phyloP scores from a whole-genome alignment of 2,797 vertebrate genomes.

The Tapera naevia region DNA sequence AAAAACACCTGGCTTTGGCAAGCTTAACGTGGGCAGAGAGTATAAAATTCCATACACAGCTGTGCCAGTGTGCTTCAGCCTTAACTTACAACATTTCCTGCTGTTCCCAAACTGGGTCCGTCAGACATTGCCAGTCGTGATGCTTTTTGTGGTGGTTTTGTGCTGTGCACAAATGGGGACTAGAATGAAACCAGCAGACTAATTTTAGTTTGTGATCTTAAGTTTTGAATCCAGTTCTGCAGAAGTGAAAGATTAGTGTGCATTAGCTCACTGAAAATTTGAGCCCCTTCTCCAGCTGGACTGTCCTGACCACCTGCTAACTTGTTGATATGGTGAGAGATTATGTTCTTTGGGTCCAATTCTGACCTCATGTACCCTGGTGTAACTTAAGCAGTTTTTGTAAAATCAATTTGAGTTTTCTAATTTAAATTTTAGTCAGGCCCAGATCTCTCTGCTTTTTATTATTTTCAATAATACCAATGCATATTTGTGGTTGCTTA shows the following conservation, averaged over 20 bases:
- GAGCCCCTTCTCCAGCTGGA: conserved; percentile 36
- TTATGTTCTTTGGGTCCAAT: conserved; percentile 42
- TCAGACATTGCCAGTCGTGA: not conserved
- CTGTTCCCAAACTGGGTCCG: not conserved
- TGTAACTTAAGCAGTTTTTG: not conserved
- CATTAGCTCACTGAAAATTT: conserved; percentile 57
- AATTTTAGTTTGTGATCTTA: conserved; percentile 54
- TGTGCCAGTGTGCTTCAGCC: conserved; percentile 36
- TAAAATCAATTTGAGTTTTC: not conserved
- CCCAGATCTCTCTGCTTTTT: not conserved
- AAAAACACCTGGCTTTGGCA: conserved; percentile 28
- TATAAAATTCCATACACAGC: conserved; percentile 27
- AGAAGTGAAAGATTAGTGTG: conserved; percentile 44
- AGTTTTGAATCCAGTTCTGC: conserved; percentile 38
- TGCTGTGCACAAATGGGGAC: not conserved
- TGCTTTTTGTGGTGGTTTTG: conserved; percentile 14
- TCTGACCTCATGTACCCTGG: conserved; percentile 21
- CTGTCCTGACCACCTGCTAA: conserved; percentile 57
- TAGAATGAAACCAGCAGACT: conserved; percentile 17
- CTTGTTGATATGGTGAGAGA: conserved; percentile 53
- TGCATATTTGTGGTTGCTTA: not conserved
- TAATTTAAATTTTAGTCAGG: not conserved
- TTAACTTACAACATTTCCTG: conserved; percentile 44
- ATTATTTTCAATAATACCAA: not conserved
- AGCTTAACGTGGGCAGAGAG: not conserved